Percentiles rank a stretch among this genome's conserved stretches.
These are phyloP conservation scores for Cryptoblepharus egeriae DNA, from an alignment of 2,797 vertebrate species.

Conservation along the genomic window DNA sequence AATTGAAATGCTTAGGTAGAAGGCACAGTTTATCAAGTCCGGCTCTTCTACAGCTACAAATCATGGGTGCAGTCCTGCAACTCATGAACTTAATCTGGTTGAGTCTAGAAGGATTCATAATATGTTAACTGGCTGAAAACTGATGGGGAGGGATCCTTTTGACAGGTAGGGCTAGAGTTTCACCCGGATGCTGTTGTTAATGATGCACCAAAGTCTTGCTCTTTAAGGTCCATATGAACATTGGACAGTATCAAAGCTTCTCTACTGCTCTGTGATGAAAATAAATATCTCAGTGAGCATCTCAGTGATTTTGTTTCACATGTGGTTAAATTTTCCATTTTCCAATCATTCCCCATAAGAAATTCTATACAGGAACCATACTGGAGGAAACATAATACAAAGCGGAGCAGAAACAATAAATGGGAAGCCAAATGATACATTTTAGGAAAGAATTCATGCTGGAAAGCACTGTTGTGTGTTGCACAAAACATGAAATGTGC, in stretches of 20 bases:
- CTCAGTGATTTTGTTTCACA: background rate
- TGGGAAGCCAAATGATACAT: background rate
- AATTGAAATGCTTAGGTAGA: slow-evolving; percentile 29
- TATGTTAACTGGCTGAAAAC: background rate
- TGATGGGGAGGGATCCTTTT: no score
- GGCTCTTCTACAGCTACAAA: background rate
- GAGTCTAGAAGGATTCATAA: no score
- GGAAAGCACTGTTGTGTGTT: background rate
- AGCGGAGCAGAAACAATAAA: background rate
- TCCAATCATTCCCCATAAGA: background rate
- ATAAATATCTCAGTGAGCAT: background rate
- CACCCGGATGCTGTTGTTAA: background rate
- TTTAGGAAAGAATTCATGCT: background rate
- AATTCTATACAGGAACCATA: background rate
- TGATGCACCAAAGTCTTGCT: background rate
- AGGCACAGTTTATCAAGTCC: background rate
- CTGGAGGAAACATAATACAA: background rate
- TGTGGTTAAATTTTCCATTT: background rate
- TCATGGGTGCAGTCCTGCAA: background rate
- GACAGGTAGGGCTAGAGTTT: background rate
- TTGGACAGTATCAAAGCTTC: background rate
- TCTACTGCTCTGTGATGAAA: background rate
- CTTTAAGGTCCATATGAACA: background rate
- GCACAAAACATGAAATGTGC: background rate
- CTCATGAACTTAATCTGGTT: background rate